Percentiles rank a stretch among this genome's conserved stretches.
Evolutionary conservation across 2,888 invertebrate species (phyloP).

Genomic region (Macrophya alboannulata): DNA sequence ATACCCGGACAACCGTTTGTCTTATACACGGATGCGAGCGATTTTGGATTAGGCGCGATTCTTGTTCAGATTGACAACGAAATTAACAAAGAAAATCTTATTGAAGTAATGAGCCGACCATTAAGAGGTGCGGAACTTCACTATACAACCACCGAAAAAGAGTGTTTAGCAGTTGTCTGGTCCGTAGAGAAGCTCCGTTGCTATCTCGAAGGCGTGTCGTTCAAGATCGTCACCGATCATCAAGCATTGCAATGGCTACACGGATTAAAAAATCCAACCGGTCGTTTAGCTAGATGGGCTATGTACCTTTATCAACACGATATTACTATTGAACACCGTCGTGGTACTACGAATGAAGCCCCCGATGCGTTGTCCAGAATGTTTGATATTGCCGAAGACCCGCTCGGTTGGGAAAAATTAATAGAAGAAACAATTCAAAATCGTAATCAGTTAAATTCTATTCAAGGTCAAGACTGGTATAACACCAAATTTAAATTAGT

Average conservation of each 20-base stretch:
- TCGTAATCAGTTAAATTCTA: slow-evolving; percentile 40
- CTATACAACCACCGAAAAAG: slow-evolving; percentile 52
- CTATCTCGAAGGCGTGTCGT: slow-evolving; percentile 57
- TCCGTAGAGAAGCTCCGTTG: slow-evolving; percentile 59
- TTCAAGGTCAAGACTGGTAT: slow-evolving; percentile 55
- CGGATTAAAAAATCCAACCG: slow-evolving; percentile 48
- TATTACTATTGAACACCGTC: slow-evolving; percentile 56
- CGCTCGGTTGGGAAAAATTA: slow-evolving; percentile 48
- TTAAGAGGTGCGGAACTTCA: slow-evolving; percentile 58
- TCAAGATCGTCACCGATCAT: slow-evolving; percentile 59
- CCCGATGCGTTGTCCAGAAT: slow-evolving; percentile 59
- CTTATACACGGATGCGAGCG: slow-evolving; percentile 60
- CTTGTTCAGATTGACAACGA: slow-evolving; percentile 58
- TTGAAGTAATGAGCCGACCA: slow-evolving; percentile 59
- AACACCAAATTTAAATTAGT: slow-evolving; percentile 50
- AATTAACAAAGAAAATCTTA: slow-evolving; percentile 48
- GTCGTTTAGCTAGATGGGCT: slow-evolving; percentile 60
- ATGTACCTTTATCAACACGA: slow-evolving; percentile 58
- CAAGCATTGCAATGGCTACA: slow-evolving; percentile 58
- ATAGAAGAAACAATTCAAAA: slow-evolving; percentile 54
- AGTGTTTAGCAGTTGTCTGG: slow-evolving; percentile 58
- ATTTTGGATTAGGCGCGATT: slow-evolving; percentile 61
- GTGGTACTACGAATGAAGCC: slow-evolving; percentile 60
- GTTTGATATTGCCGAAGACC: slow-evolving; percentile 57
- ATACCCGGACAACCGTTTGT: slow-evolving; percentile 58